Conservation (phyloP, 2,797 vertebrate genomes). For the Scolopax rusticola region DNA sequence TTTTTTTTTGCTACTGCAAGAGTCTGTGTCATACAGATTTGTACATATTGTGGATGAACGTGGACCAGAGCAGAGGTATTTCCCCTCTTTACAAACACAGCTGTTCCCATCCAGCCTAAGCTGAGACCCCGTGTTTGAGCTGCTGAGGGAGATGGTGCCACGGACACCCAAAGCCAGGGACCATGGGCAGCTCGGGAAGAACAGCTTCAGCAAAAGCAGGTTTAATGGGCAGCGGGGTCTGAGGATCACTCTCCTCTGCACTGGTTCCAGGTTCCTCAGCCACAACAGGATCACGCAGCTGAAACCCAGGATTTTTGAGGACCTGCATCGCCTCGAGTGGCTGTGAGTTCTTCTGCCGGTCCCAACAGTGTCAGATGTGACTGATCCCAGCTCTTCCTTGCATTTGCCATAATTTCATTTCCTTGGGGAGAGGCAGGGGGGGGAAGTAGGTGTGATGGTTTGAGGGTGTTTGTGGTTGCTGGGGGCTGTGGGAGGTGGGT, state of each 20-base stretch:
- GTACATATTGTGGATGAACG: rapidly evolving
- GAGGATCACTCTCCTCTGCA: background rate
- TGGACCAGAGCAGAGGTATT: background rate
- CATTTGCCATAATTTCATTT: background rate
- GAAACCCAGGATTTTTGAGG: conserved; percentile 66
- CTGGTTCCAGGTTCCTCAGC: conserved; percentile 69
- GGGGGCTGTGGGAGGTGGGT: rapidly evolving
- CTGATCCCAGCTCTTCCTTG: background rate
- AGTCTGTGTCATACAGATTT: no score
- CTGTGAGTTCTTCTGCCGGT: conserved; percentile 47
- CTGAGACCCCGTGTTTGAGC: background rate
- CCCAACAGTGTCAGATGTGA: no score
- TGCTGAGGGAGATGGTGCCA: background rate
- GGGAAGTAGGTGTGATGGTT: background rate
- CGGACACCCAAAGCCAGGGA: background rate
- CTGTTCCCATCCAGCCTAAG: background rate
- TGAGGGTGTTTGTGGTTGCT: no score
- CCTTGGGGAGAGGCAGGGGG: no score
- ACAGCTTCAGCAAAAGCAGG: rapidly evolving
- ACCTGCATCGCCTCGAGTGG: conserved; percentile 74
- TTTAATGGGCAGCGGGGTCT: rapidly evolving
- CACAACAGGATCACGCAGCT: conserved; percentile 72
- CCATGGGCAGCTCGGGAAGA: rapidly evolving
- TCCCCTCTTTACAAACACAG: rapidly evolving
- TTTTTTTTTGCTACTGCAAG: background rate